Evolutionary conservation across 1,140 invertebrate genomes (phyloP), one percentile per base, ranked within the genome.

Genomic region (Matsumurasca onukii): DNA sequence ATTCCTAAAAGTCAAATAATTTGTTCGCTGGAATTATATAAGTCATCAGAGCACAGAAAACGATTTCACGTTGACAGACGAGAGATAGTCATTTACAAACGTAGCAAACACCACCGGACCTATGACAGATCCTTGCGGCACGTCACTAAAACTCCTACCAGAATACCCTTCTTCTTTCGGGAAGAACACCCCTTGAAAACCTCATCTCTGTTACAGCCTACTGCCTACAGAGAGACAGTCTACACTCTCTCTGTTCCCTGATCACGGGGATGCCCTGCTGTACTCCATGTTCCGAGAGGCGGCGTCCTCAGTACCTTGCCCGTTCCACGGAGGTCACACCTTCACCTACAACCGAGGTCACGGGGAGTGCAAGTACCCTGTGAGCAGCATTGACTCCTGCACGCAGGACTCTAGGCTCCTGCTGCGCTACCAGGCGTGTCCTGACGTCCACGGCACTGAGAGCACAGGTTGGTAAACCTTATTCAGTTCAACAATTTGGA

Each of bases 261-360:
- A 89, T 92, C 69, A 85, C 82, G 3, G 89, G 89, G 91, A 92
- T 74, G 89, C 90, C 5, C 82, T 81, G 1, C 80, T 92, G 1
- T 86, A 84, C 75, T 89, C 89, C 45, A 90, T 92, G 87, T 91
- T 91, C 77, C 80, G 89, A 48, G 83, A 89, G 77, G 81, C 85
- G 68, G 84, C 88, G 0, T 81, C 83, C 59, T 86, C 88, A 1
- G 85, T 89, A 71, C 76, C 83, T 1, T 92, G 90, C 73, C 90
- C 90, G 3, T 91, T 92, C 78, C 86, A 83, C 70, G 86, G 86
- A 51, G 89, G 91, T 0, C 91, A 90, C 78, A 91, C 87, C 0
- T 94, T 94, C 78, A 89, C 88, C 2, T 92, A 93, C 75, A 89
- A 85, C 76, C 81, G 88, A 15, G 87, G 93, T 9, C 88, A 91